A percentile compares a stretch with the other conserved stretches of the same genome.
phyloP scores from a whole-genome alignment of 2,888 invertebrate species.

The Melanchra persicariae region DNA sequence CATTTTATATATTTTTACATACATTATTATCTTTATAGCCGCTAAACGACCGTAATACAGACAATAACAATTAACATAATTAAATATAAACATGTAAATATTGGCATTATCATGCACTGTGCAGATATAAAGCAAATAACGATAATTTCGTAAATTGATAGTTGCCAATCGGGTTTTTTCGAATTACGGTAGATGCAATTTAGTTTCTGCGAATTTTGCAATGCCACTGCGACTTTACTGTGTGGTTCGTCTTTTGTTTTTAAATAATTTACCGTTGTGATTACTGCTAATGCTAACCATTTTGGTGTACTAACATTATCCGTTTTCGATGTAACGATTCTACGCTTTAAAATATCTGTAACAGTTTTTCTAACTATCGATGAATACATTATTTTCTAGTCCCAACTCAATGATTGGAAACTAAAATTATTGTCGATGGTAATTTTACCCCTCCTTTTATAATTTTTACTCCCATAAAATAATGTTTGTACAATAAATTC shows the following conservation, averaged over 20 bases:
- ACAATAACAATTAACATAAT: constrained; percentile 77
- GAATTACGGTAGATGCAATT: constrained; percentile 48
- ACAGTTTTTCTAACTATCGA: neutral
- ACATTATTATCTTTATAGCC: constrained; percentile 71
- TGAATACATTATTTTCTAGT: constrained; percentile 17
- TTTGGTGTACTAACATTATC: constrained; percentile 48
- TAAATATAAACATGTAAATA: constrained; percentile 72
- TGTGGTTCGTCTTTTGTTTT: constrained; percentile 38
- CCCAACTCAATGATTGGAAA: constrained; percentile 4
- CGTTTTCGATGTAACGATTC: constrained; percentile 46
- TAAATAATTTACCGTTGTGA: constrained; percentile 26
- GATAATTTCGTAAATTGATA: constrained; percentile 67
- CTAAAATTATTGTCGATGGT: neutral
- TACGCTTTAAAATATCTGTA: constrained; percentile 3
- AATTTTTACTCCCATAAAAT: neutral
- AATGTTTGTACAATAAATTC: constrained; percentile 53
- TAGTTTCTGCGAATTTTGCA: constrained; percentile 65
- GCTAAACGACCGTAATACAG: constrained; percentile 68
- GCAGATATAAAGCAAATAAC: constrained; percentile 70
- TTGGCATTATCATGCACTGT: constrained; percentile 71
- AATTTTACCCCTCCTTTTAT: neutral
- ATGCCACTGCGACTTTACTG: constrained; percentile 71
- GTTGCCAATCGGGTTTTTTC: constrained; percentile 57
- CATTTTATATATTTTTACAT: constrained; percentile 54
- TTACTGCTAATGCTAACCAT: constrained; percentile 61